These are phyloP conservation scores for Blastobasis lacticolella DNA, from an alignment of 2,888 invertebrate genomes.

Conservation along the genomic window DNA sequence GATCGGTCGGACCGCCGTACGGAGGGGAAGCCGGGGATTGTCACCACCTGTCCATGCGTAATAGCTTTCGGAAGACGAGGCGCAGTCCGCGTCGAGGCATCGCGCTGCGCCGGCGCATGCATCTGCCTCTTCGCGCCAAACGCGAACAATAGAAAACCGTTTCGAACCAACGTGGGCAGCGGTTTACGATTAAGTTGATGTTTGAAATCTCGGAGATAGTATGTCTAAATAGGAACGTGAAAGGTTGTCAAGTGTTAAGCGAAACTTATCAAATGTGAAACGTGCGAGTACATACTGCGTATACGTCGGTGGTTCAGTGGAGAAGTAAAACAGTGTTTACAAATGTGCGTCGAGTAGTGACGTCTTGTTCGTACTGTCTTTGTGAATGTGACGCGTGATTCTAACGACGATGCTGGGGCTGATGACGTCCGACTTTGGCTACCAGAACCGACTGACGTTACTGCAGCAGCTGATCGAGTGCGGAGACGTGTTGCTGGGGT, in stretches of 20 bases:
- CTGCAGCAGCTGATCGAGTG: constrained; percentile 63
- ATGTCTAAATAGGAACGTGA: not conserved
- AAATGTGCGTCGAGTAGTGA: constrained; percentile 4
- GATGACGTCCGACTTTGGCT: constrained; percentile 55
- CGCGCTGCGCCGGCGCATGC: constrained; percentile 45
- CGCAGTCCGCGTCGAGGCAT: constrained; percentile 26
- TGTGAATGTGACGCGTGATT: no score
- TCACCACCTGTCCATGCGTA: constrained; percentile 65
- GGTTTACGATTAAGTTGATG: no score
- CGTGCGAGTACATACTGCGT: not conserved
- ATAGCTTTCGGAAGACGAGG: constrained; percentile 61
- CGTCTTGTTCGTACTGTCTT: no score
- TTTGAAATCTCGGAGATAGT: no score
- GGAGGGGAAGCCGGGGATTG: constrained; percentile 61
- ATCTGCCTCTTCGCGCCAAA: constrained; percentile 39
- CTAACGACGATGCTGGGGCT: constrained; percentile 54
- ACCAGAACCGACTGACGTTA: constrained; percentile 53
- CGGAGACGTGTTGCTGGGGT: constrained; percentile 52
- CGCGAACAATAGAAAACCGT: constrained; percentile 10
- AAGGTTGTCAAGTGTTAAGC: not conserved
- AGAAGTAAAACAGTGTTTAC: no score
- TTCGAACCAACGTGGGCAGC: constrained; percentile 1
- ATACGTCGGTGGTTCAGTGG: not conserved
- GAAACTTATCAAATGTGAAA: not conserved
- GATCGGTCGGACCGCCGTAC: constrained; percentile 28